A percentile compares a stretch with the other conserved stretches of the same genome.
Conservation (phyloP, 2,113 vertebrate species). For the Hemiscyllium ocellatum region DNA sequence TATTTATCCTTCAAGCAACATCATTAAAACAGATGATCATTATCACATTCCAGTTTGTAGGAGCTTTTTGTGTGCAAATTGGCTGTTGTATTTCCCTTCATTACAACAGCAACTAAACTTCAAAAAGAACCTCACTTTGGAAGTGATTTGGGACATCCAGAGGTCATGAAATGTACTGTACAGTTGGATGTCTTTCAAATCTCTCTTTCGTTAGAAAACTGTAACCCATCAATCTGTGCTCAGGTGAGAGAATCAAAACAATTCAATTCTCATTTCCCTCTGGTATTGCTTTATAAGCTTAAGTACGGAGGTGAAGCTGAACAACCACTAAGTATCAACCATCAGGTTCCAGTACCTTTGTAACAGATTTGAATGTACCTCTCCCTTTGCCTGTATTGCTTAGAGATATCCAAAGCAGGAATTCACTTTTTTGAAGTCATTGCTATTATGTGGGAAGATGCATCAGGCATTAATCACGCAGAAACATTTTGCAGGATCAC, state of each 20-base stretch:
- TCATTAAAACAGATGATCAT: neutral
- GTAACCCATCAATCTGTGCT: too few species aligned
- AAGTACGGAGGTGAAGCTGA: neutral
- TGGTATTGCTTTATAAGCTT: neutral
- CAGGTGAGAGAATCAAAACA: neutral
- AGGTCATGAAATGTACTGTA: neutral
- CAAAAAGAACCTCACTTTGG: neutral
- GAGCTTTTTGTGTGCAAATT: neutral
- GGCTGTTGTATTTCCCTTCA: neutral
- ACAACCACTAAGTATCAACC: neutral
- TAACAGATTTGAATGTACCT: neutral
- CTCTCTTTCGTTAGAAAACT: neutral
- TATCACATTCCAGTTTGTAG: neutral
- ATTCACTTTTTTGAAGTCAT: neutral
- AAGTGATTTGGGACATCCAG: neutral
- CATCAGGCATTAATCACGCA: neutral
- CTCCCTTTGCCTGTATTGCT: neutral
- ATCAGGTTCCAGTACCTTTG: neutral
- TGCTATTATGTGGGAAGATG: neutral
- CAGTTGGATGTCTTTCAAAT: neutral
- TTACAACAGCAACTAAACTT: neutral
- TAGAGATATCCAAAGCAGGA: neutral
- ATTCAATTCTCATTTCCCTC: neutral
- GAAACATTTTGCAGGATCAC: neutral
- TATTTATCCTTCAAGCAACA: neutral